phyloP scores from a whole-genome alignment of 2,888 invertebrate species.

The Fragum fragum region DNA sequence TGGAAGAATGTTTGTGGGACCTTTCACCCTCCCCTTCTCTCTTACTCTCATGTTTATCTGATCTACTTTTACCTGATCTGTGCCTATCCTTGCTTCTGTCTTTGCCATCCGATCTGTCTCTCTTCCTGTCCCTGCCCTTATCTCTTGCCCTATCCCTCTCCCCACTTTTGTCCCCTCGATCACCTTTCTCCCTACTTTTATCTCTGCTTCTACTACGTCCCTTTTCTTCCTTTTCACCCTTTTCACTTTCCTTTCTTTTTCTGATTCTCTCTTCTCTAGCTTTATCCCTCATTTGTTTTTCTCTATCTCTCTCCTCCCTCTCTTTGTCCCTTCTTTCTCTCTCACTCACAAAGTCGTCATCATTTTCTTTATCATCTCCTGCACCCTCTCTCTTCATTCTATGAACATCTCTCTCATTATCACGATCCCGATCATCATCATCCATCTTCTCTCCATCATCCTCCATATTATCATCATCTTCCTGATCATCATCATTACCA shows the following conservation, averaged over 20 bases:
- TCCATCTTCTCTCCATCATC: constrained; percentile 49
- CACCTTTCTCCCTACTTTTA: constrained; percentile 27
- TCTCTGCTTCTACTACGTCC: constrained; percentile 28
- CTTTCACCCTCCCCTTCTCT: constrained; percentile 55
- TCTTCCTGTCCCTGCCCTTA: constrained; percentile 46
- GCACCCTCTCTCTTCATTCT: constrained; percentile 25
- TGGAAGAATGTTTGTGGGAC: constrained; percentile 40
- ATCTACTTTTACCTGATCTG: constrained; percentile 59
- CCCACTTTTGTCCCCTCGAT: constrained; percentile 32
- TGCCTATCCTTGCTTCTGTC: constrained; percentile 45
- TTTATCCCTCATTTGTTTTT: constrained; percentile 46
- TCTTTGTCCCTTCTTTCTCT: constrained; percentile 51
- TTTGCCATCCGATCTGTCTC: constrained; percentile 39
- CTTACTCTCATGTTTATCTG: constrained; percentile 40
- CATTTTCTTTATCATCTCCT: constrained; percentile 57
- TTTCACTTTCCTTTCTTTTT: constrained; percentile 17
- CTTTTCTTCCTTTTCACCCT: constrained; percentile 23
- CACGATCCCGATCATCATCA: constrained; percentile 41
- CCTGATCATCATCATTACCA: constrained; percentile 60
- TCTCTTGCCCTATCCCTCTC: constrained; percentile 33
- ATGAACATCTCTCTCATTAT: constrained; percentile 17
- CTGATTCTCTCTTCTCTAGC: constrained; percentile 38
- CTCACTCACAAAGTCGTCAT: constrained; percentile 53
- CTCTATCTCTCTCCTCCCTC: constrained; percentile 44
- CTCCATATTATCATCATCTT: constrained; percentile 41